Evolutionary conservation across 2,888 invertebrate genomes (phyloP), one percentile per base, ranked within the genome.

Genomic region (Andricus quercusramuli): DNA sequence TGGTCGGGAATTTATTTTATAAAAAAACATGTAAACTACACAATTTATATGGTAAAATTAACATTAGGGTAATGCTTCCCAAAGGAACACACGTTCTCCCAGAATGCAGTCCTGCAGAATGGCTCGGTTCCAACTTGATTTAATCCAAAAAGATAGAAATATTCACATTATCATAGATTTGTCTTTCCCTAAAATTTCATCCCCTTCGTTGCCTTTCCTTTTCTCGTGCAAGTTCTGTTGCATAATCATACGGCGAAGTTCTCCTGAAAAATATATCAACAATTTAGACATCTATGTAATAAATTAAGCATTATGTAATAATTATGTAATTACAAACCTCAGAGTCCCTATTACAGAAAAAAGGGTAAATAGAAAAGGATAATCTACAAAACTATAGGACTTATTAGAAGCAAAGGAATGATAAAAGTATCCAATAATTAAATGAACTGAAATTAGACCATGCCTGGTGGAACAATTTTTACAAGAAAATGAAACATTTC

Each of bases 11-110:
- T 74, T 74, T 74, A 80, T 62, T 91, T 91, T 89, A 90, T 91
- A 90, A 90, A 91, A 91, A 91, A 91, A 90, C 90, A 89, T 89
- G 89, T 89, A 88, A 91, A 91, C 90, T 92, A 91, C 91, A 91
- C 84, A 85, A 86, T 88, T 87, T 84, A 87, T 89, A 89, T 85
- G 87, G 82, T 88, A 84, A 81, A 88, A 87, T 89, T 88, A 88
- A 88, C 83, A 87, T 89, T 87, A 88, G 89, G 87, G 88, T 90
- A 88, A 82, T 29, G 47, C 78, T 78, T 79, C 77, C 15, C 59
- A 25, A 78, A 64, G 74, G 44, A 82, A 82, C 79, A 80, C 15
- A 74, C 65, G 74, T n/a, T 56, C 37, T 79, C 65, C 78, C 44
- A 59, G 76, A 80, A 78, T 51, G 78, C 76, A 79, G 66, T 47